Evolutionary conservation across 2,888 invertebrate species (phyloP), one percentile per base, ranked within the genome.

Genomic region (Pyralis farinalis): DNA sequence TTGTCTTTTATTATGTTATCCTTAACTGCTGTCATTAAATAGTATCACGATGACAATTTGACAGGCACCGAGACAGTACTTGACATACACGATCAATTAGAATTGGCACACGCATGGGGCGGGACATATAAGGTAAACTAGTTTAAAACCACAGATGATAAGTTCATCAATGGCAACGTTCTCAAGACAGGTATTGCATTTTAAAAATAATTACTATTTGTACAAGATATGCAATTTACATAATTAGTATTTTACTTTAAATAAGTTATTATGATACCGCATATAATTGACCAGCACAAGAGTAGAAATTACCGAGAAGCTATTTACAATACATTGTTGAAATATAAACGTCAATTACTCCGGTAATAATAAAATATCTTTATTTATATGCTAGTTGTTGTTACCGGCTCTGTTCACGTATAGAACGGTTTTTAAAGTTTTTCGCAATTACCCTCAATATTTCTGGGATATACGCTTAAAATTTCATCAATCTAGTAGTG

Each of bases 51-150:
- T 16, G 16, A 2, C 16, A 16, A 16, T 16, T 16, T 16, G 7
- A 25, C 25, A 25, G 3, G 25, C 25, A 1, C 16, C 22, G 31
- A 2, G n/a, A 25, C 25, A 25, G 7, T 25, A 25, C 7, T 25
- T 7, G 7, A 25, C 25, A 25, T 25, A 25, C 25, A 25, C n/a
- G 25, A 25, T 4, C n/a, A 28, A 28, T 28, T 37, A 16, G 33
- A 37, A 36, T 37, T 42, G 16, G 25, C 25, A 5, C n/a, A 25
- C 25, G n/a, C n/a, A 25, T 12, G 37, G 29, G 16, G 34, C 33
- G 37, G 37, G 25, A 25, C 25, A 25, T 25, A 25, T 25, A 25
- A 25, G 25, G 25, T 2, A n/a, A 25, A 25, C 25, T 7, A 3
- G 25, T 25, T 25, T 25, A 8, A 25, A 5, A 7, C 5, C 7